A percentile compares a stretch with the other conserved stretches of the same genome.
These are phyloP conservation scores for Brachypterus glaber DNA, from an alignment of 2,888 invertebrate genomes.

Conservation along the genomic window DNA sequence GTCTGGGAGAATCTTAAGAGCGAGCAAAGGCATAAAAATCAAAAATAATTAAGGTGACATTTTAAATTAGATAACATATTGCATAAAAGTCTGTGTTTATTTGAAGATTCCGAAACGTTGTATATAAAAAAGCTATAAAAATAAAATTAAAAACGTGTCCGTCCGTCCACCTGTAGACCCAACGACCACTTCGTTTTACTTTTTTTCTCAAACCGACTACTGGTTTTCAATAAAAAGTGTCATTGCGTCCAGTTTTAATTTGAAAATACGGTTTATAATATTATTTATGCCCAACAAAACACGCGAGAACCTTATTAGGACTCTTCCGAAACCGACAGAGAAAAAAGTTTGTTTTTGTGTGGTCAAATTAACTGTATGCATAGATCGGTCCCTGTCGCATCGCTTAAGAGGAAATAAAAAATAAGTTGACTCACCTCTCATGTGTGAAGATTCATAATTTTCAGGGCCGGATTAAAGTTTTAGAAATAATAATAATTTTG, in stretches of 20 bases:
- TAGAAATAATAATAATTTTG: too few species aligned
- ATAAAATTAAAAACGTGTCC: slow-evolving; percentile 28
- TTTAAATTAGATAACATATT: slow-evolving; percentile 27
- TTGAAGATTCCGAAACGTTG: slow-evolving; percentile 30
- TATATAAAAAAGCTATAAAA: slow-evolving; percentile 30
- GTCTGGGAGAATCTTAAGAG: too few species aligned
- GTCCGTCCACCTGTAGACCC: slow-evolving; percentile 25
- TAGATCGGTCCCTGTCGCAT: too few species aligned
- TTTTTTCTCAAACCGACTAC: slow-evolving; percentile 38
- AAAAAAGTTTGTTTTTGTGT: too few species aligned
- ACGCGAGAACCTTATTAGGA: too few species aligned
- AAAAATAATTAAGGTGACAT: slow-evolving; percentile 18
- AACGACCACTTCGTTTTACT: slow-evolving; percentile 21
- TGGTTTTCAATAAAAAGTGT: slow-evolving; percentile 41
- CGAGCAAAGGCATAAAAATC: too few species aligned
- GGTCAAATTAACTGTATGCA: too few species aligned
- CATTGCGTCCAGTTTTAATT: slow-evolving; percentile 38
- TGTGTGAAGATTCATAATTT: too few species aligned
- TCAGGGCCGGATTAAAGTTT: too few species aligned
- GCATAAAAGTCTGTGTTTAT: slow-evolving; percentile 24
- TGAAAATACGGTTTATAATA: slow-evolving; percentile 38
- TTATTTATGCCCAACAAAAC: slow-evolving; percentile 18
- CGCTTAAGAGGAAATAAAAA: too few species aligned
- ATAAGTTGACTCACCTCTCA: too few species aligned
- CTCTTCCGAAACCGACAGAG: too few species aligned